Base-by-base conservation (phyloP, 2,888 invertebrate genomes). In the Polymixis lichenea region DNA sequence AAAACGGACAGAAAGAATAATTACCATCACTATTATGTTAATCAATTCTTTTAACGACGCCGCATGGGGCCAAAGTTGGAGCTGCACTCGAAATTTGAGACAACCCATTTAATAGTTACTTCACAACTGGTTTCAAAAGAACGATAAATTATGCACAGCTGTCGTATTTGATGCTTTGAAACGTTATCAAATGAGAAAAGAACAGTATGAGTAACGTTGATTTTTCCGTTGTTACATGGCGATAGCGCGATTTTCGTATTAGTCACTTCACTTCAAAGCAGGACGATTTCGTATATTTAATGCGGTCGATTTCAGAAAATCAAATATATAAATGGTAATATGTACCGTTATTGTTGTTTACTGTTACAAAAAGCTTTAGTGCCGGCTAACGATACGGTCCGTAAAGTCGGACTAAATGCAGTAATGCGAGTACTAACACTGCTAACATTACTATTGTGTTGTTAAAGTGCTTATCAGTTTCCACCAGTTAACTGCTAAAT, bases 21-120 rank as follows among this genome's bases (percentile, higher is more conserved):
- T 92, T 91, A 91, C 90, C 89, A 84, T 89, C 83, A 88, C 87
- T 90, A 89, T 92, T 91, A 92, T 92, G 92, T 89, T 91, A 93
- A 93, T 93, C 88, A 90, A 89, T 91, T 90, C 90, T 90, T 92
- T 92, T 90, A 88, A 90, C 91, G 77, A 86, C 88, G 89, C 93
- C 90, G 91, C 91, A 89, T 89, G 89, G 88, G 90, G 83, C 87
- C 80, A 80, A 79, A 74, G 76, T 82, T 80, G 74, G 74, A 87
- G 83, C 75, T 86, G 87, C 87, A 89, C 83, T 86, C 80, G 68
- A 81, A 87, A 79, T 80, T 80, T 71, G 71, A 80, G 75, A 73
- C 76, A 75, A 78, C 77, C 80, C 71, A 77, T 86, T 80, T 82
- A 82, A 86, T 86, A 78, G 74, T 78, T 72, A 69, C 79, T 84